Conservation (phyloP, 2,113 vertebrate genomes). For the Neogobius melanostomus region DNA sequence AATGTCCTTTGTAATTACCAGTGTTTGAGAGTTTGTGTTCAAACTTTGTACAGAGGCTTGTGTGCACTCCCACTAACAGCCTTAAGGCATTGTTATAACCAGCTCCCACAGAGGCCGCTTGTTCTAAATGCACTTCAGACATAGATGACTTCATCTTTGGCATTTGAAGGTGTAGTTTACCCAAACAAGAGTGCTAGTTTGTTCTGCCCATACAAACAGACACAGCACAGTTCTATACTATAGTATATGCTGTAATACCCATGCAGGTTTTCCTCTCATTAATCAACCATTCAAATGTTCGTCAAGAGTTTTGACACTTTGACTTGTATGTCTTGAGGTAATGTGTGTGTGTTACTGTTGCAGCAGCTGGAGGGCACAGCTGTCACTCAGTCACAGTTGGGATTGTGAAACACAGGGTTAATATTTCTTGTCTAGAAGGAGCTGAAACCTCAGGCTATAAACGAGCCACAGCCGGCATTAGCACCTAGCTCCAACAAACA, state of each 20-base stretch:
- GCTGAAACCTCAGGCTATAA: not conserved
- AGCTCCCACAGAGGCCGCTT: conserved; percentile 48
- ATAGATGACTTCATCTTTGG: conserved; percentile 72
- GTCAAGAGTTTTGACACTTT: conserved; percentile 38
- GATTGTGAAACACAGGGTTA: conserved; percentile 27
- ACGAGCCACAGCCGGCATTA: not conserved
- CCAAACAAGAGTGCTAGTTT: conserved; percentile 60
- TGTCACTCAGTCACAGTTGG: conserved; percentile 38
- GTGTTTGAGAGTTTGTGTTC: not conserved
- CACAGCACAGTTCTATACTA: conserved; percentile 35
- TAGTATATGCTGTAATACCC: conserved; percentile 17
- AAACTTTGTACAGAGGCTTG: not conserved
- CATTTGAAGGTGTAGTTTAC: conserved; percentile 51
- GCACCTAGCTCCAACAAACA: conserved; percentile 18
- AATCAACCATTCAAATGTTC: conserved; percentile 31
- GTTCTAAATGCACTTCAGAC: conserved; percentile 40
- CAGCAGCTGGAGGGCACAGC: conserved; percentile 33
- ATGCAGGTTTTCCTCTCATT: conserved; percentile 54
- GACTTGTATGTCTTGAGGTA: conserved; percentile 10
- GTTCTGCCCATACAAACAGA: conserved; percentile 35
- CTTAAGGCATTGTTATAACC: conserved; percentile 16
- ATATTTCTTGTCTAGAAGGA: conserved; percentile 11
- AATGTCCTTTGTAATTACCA: not conserved
- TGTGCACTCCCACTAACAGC: conserved; percentile 14
- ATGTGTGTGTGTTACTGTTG: conserved; percentile 15